Percentiles rank a stretch among this genome's conserved stretches.
Evolutionary conservation across 1,140 invertebrate species (phyloP).

Genomic region (Hycleus phaleratus): DNA sequence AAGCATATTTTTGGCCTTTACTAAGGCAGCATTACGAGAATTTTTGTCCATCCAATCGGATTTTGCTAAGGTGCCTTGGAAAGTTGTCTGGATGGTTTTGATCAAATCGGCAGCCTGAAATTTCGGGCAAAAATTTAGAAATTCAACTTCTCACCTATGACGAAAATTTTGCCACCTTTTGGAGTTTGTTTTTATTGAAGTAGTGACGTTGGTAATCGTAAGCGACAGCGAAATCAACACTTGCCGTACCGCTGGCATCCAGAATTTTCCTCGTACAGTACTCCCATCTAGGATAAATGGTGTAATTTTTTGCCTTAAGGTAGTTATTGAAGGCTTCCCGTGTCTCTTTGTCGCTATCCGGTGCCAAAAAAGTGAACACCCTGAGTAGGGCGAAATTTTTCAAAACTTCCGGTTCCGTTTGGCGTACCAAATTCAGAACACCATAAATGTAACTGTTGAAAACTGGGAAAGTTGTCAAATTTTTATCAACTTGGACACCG

Average conservation of each 20-base stretch:
- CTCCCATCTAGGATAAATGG: conserved; percentile 23
- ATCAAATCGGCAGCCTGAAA: conserved; percentile 66
- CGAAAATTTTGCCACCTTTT: conserved; percentile 20
- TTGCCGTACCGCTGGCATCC: conserved; percentile 23
- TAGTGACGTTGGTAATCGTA: conserved; percentile 30
- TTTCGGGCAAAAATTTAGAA: neutral
- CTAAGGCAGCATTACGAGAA: conserved; percentile 22
- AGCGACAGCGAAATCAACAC: conserved; percentile 31
- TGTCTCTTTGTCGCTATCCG: conserved; percentile 28
- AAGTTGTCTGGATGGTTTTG: conserved; percentile 60
- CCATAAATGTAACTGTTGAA: conserved; percentile 20
- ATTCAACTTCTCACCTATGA: neutral
- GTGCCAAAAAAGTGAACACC: conserved; percentile 28
- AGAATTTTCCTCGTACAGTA: conserved; percentile 36
- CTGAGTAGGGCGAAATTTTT: conserved; percentile 33
- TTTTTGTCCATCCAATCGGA: conserved; percentile 71
- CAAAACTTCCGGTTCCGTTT: conserved; percentile 23
- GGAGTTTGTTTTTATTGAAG: conserved; percentile 28
- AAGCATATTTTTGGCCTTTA: conserved; percentile 31
- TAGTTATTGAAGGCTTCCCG: conserved; percentile 25
- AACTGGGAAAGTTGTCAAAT: conserved; percentile 17
- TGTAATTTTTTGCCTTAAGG: conserved; percentile 10
- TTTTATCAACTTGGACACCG: conserved; percentile 21
- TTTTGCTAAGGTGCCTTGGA: conserved; percentile 56
- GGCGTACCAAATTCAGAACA: conserved; percentile 27